These are phyloP conservation scores for Misgurnus anguillicaudatus DNA, from an alignment of 2,113 vertebrate genomes.

Conservation along the genomic window DNA sequence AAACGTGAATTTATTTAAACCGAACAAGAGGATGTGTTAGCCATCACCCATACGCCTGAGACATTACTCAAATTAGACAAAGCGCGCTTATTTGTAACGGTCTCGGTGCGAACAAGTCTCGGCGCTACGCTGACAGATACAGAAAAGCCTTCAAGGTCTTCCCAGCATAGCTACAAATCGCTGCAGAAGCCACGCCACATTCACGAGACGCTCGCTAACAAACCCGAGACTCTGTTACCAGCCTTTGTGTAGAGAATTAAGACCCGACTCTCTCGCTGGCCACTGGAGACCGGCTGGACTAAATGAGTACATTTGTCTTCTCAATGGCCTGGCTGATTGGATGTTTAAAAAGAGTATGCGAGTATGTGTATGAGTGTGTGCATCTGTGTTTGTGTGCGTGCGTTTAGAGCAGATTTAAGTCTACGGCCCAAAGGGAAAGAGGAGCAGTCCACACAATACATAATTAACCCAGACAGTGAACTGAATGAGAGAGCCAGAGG, in stretches of 20 bases:
- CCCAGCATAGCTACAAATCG: neutral
- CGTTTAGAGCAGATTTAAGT: constrained; percentile 58
- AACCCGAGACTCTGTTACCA: constrained; percentile 40
- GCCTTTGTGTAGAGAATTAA: constrained; percentile 35
- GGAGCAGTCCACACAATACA: constrained; percentile 69
- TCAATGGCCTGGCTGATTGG: constrained; percentile 39
- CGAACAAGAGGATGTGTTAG: neutral
- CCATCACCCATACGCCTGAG: too few species aligned
- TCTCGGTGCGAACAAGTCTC: neutral
- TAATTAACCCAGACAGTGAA: constrained; percentile 78
- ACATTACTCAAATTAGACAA: too few species aligned
- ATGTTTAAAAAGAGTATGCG: constrained; percentile 35
- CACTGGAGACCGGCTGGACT: constrained; percentile 41
- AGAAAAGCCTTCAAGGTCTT: neutral
- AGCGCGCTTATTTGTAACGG: too few species aligned
- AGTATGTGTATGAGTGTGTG: constrained; percentile 37
- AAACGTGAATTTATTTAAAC: neutral
- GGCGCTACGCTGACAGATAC: neutral
- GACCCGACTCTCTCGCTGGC: constrained; percentile 14
- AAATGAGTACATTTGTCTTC: constrained; percentile 49
- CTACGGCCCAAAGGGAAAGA: constrained; percentile 63
- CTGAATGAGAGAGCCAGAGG: constrained; percentile 67
- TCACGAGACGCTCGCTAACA: constrained; percentile 10
- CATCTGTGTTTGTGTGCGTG: constrained; percentile 39
- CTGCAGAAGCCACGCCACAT: neutral